Evolutionary conservation across 2,888 invertebrate genomes (phyloP), one percentile per base, ranked within the genome.

Genomic region (Heliconius ethilla): DNA sequence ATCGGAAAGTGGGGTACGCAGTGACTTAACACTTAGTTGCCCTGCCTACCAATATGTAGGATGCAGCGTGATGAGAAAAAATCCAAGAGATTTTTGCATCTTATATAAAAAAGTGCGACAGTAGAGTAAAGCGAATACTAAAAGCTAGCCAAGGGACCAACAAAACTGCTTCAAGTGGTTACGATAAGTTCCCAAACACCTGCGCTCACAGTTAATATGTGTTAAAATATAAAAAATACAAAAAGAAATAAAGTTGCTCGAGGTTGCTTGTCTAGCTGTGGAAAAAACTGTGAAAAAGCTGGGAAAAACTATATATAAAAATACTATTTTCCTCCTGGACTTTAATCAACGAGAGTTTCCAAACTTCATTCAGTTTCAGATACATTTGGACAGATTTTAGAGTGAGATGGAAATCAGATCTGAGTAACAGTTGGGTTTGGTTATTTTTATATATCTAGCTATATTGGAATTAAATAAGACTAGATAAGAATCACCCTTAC

Each of bases 311-410:
- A 25, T 67, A 25, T 67, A 67, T 25, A 67, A n/a, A 67, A 67
- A 67, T 5, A 67, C 22, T 66, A 22, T 66, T 66, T 66, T 66
- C 62, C 27, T 29, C 27, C 27, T 29, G 15, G 63, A 63, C 1
- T 55, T 55, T 66, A 66, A 66, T 66, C 66, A 66, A 66, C 18
- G 67, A 37, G 67, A 67, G 67, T 67, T 67, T 67, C 37, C n/a
- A n/a, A 37, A 13, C n/a, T 67, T 37, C 29, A 66, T 65, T 29
- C 67, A 37, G n/a, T 67, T 67, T n/a, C n/a, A 37, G 37, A n/a
- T 37, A n/a, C 33, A 10, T 67, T 67, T 67, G 37, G 37, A 67
- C 37, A 37, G n/a, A n/a, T n/a, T 67, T 22, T 66, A 66, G 66
- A 66, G 66, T 15, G 65, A 66, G 66, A 66, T 66, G 22, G 22